phyloP scores from a whole-genome alignment of 2,113 vertebrate genomes.

The Sapayoa aenigma region DNA sequence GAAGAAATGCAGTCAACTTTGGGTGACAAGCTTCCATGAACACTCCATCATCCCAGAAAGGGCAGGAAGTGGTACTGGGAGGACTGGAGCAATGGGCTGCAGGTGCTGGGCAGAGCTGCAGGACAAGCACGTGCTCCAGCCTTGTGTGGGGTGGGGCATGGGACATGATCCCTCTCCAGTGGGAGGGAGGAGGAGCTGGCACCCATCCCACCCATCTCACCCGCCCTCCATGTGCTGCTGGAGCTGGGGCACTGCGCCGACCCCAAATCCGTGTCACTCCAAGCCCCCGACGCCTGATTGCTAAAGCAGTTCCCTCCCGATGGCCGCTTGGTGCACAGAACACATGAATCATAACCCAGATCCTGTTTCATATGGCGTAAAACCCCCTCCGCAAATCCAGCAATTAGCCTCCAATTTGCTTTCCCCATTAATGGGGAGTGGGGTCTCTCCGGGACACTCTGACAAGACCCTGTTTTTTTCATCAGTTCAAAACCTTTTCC shows the following conservation, averaged over 20 bases:
- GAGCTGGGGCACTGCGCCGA: rapidly evolving
- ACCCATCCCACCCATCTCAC: background rate
- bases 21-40: rapidly evolving
- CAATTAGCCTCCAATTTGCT: constrained; percentile 61
- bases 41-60: rapidly evolving
- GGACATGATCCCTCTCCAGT: rapidly evolving
- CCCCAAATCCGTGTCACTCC: background rate
- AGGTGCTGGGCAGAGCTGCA: background rate
- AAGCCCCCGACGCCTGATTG: background rate
- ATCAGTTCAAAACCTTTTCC: constrained; percentile 24
- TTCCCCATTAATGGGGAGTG: constrained; percentile 31
- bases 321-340: background rate
- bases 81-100: background rate
- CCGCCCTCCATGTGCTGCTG: background rate
- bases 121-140: background rate
- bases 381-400: constrained; percentile 29
- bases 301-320: constrained; percentile 13
- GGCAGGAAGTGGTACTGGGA: rapidly evolving
- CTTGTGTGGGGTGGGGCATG: rapidly evolving
- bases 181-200: background rate
- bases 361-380: background rate
- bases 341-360: background rate
- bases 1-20: background rate
- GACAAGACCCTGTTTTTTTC: constrained; percentile 8
- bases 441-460: background rate